Evolutionary conservation across 2,797 vertebrate genomes (phyloP).

Genomic region (Leptodactylus fallax): DNA sequence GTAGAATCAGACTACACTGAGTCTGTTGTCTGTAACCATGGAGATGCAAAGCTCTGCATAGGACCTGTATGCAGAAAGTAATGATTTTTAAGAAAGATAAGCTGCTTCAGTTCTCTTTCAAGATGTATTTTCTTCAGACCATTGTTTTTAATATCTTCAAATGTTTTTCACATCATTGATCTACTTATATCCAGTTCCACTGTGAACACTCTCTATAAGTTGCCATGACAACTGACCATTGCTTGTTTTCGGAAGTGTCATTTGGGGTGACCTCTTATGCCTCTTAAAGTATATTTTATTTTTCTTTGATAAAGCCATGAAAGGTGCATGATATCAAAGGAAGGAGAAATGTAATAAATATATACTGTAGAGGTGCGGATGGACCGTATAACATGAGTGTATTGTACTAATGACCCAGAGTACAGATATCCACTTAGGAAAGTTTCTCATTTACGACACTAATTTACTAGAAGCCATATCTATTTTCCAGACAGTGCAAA

Average conservation of each 20-base stretch:
- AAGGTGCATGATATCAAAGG: neutral
- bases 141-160: conserved; percentile 1
- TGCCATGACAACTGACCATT: neutral
- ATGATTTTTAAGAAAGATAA: no score
- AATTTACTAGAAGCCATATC: conserved; percentile 6
- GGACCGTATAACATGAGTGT: neutral
- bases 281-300: conserved; percentile 5
- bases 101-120: neutral
- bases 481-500: conserved; percentile 9
- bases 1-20: no score
- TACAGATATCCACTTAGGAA: neutral
- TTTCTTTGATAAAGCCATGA: conserved; percentile 18
- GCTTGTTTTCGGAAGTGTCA: neutral
- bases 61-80: no score
- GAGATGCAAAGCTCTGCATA: no score
- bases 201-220: neutral
- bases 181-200: no score
- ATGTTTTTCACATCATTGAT: conserved; percentile 2
- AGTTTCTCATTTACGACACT: neutral
- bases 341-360: neutral
- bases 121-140: neutral
- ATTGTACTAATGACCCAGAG: neutral
- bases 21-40: no score
- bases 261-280: neutral
- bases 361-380: neutral